Percentiles rank a stretch among this genome's conserved stretches.
phyloP scores from a whole-genome alignment of 2,113 vertebrate species.

The Toxotes chatareus region DNA sequence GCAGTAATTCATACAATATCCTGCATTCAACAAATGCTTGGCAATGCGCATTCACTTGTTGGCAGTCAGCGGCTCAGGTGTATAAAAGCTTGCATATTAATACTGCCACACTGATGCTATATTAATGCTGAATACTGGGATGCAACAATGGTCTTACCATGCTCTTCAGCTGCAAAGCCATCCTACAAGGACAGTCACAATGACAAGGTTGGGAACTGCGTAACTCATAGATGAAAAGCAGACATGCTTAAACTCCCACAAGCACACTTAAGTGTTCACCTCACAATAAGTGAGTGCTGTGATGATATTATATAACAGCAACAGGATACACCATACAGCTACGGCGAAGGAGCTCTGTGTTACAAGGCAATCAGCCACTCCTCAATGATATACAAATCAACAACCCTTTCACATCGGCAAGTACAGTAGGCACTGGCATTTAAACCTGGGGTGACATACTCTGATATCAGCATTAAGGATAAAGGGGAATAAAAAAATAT shows the following conservation, averaged over 20 bases:
- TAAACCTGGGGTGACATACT: not conserved
- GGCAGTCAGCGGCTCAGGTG: constrained; percentile 3
- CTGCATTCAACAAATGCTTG: not conserved
- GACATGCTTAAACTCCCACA: not conserved
- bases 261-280: constrained; percentile 12
- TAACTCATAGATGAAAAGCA: constrained; percentile 19
- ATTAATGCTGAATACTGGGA: constrained; percentile 44
- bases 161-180: constrained; percentile 55
- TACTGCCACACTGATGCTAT: constrained; percentile 5
- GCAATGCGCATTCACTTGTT: constrained; percentile 12
- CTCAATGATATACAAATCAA: not conserved
- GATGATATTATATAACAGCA: not conserved
- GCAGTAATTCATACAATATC: not conserved
- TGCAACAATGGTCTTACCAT: constrained; percentile 74
- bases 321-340: not conserved
- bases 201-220: constrained; percentile 23
- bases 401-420: not conserved
- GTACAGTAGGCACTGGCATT: not conserved
- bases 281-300: not conserved
- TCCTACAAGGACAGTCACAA: constrained; percentile 78
- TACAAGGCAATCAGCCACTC: not conserved
- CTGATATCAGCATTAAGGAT: not conserved
- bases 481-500: not conserved
- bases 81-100: constrained; percentile 44
- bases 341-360: not conserved